phyloP scores from a whole-genome alignment of 2,113 vertebrate genomes.

The Myanophis thanlyinensis region DNA sequence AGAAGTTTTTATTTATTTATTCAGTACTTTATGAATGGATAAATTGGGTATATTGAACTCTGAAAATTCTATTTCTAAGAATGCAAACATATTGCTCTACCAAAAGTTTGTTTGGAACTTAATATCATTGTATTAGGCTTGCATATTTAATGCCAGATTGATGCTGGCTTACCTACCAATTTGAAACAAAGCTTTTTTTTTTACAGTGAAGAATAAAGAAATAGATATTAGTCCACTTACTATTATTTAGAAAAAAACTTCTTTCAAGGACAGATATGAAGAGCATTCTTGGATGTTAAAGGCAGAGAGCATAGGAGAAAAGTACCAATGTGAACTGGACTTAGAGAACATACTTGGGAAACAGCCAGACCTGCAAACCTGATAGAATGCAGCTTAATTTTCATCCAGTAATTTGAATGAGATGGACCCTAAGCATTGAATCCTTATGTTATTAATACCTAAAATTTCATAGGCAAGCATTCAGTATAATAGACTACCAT shows the following conservation, averaged over 20 bases:
- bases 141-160: neutral
- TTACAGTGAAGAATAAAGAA: neutral
- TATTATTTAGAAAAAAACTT: neutral
- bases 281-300: neutral
- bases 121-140: neutral
- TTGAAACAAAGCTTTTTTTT: neutral
- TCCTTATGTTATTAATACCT: neutral
- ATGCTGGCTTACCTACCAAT: neutral
- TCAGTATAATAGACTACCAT: neutral
- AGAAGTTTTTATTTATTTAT: neutral
- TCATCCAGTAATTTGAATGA: neutral
- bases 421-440: neutral
- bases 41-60: neutral
- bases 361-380: neutral
- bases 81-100: neutral
- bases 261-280: neutral
- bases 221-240: neutral
- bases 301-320: neutral
- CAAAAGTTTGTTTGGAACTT: neutral
- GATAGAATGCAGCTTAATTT: neutral
- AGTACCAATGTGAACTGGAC: neutral
- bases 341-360: neutral
- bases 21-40: constrained; percentile 9
- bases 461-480: neutral
- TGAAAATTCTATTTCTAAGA: neutral